Evolutionary conservation across 2,888 invertebrate genomes (phyloP).

Genomic region (Drosophila acutilabella): DNA sequence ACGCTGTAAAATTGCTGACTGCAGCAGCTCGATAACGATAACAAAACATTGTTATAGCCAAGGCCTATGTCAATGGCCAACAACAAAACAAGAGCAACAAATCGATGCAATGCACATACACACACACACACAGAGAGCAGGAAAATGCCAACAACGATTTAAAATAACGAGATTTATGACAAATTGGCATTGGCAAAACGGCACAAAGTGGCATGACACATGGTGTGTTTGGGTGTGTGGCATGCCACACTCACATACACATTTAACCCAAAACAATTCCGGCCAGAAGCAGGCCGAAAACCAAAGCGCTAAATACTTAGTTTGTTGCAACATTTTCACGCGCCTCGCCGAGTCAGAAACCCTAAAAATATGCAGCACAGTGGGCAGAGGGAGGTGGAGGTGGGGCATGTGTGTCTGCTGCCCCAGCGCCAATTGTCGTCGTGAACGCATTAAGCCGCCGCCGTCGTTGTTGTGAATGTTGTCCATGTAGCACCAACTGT

Average conservation of each 20-base stretch:
- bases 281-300: slow-evolving; percentile 31
- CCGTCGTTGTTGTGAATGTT: background rate
- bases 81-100: slow-evolving; percentile 39
- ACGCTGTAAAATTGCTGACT: slow-evolving; percentile 56
- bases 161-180: slow-evolving; percentile 80
- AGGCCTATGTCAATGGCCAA: slow-evolving; percentile 46
- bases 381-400: background rate
- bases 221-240: slow-evolving; percentile 5
- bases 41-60: slow-evolving; percentile 36
- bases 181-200: slow-evolving; percentile 66
- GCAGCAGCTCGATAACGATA: slow-evolving; percentile 53
- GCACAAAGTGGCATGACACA: background rate
- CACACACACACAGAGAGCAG: no score
- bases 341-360: slow-evolving; percentile 45
- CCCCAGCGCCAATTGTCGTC: slow-evolving; percentile 43
- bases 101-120: slow-evolving; percentile 45
- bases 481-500: slow-evolving; percentile 76
- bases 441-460: slow-evolving; percentile 56
- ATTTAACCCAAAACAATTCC: slow-evolving; percentile 7
- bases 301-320: slow-evolving; percentile 66
- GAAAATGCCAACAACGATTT: slow-evolving; percentile 63
- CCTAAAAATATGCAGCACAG: slow-evolving; percentile 69
- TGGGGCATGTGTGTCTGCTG: slow-evolving; percentile 38
- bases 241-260: slow-evolving; percentile 5
- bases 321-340: slow-evolving; percentile 49